phyloP scores from a whole-genome alignment of 2,888 invertebrate species.

The Nymphalis urticae region DNA sequence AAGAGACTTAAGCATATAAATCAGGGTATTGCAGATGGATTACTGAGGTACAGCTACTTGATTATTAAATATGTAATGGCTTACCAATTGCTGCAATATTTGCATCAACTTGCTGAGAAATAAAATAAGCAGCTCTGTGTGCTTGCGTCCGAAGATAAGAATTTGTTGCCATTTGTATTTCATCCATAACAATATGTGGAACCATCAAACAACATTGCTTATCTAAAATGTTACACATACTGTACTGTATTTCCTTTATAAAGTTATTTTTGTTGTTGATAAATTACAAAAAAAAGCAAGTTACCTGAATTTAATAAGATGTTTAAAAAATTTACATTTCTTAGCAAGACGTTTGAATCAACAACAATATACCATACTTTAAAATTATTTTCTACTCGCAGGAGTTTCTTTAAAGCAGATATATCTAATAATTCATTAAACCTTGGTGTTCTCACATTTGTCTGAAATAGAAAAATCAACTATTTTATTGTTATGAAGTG shows the following conservation, averaged over 20 bases:
- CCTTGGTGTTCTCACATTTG: conserved; percentile 21
- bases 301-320: conserved; percentile 59
- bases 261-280: neutral
- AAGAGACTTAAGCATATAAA: no score
- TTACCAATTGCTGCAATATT: conserved; percentile 55
- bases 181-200: conserved; percentile 48
- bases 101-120: conserved; percentile 50
- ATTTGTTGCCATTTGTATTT: conserved; percentile 42
- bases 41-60: no score
- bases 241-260: neutral
- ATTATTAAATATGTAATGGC: conserved; percentile 11
- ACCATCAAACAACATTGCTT: conserved; percentile 55
- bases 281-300: conserved; percentile 11
- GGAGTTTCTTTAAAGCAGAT: conserved; percentile 48
- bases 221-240: conserved; percentile 50
- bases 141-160: conserved; percentile 41
- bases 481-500: no score
- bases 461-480: conserved; percentile 30
- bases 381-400: conserved; percentile 37
- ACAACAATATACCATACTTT: conserved; percentile 61
- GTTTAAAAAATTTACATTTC: conserved; percentile 54
- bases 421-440: conserved; percentile 44
- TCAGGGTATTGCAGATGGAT: no score
- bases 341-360: conserved; percentile 55
- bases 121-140: conserved; percentile 50